These are phyloP conservation scores for Heliconius congener DNA, from an alignment of 1,140 invertebrate species.

Conservation along the genomic window DNA sequence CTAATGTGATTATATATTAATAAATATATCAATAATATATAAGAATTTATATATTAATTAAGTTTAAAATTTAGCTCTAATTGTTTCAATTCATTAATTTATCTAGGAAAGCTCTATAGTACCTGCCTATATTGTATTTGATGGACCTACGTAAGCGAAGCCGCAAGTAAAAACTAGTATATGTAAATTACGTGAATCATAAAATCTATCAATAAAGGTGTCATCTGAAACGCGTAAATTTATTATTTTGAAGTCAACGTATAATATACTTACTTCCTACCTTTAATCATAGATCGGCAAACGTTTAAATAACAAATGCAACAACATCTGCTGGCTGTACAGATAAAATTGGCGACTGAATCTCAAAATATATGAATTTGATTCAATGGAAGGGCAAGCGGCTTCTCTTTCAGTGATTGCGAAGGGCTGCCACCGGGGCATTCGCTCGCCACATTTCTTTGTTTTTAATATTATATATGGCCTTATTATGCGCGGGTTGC, in stretches of 20 bases:
- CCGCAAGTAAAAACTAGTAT: background rate
- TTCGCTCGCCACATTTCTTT: constrained; percentile 63
- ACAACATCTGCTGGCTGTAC: constrained; percentile 60
- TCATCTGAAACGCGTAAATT: background rate
- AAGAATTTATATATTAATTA: no score
- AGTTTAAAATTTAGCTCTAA: no score
- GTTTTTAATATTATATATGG: constrained; percentile 76
- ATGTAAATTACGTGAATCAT: background rate
- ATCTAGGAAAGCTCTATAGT: no score
- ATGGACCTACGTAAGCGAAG: no score
- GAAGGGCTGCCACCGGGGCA: constrained; percentile 78
- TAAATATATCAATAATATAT: no score
- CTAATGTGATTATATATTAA: no score
- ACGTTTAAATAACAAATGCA: background rate
- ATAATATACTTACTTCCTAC: background rate
- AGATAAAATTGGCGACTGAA: constrained; percentile 80
- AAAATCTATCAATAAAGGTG: background rate
- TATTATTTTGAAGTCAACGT: background rate
- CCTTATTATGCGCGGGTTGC: constrained; percentile 55
- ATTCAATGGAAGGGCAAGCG: constrained; percentile 80
- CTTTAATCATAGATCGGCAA: background rate
- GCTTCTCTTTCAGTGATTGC: constrained; percentile 76
- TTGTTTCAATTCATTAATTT: no score
- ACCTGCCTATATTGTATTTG: no score
- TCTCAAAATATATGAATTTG: constrained; percentile 82